A percentile compares a stretch with the other conserved stretches of the same genome.
Conservation (phyloP, 2,113 vertebrate species). For the Tragelaphus imberbis region DNA sequence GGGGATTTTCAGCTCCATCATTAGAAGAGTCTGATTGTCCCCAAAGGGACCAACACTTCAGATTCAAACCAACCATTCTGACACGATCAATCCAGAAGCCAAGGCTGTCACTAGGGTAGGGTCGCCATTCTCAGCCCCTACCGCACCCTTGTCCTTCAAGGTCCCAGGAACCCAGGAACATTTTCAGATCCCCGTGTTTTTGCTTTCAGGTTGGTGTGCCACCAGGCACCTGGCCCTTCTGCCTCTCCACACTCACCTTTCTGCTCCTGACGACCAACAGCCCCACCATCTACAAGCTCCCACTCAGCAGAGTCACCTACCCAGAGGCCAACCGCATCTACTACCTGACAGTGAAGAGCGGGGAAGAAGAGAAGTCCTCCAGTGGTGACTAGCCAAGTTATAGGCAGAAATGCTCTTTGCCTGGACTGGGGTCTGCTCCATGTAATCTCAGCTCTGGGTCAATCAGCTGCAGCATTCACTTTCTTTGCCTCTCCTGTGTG, state of each 20-base stretch:
- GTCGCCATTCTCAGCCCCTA: neutral
- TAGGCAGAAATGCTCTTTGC: neutral
- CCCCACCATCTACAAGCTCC: constrained; percentile 87
- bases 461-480: neutral
- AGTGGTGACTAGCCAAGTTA: constrained; percentile 59
- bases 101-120: neutral
- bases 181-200: neutral
- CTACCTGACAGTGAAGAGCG: constrained; percentile 70
- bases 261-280: constrained; percentile 88
- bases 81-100: neutral
- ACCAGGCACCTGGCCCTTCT: constrained; percentile 95
- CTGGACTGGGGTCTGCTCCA: neutral
- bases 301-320: constrained; percentile 90
- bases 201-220: constrained; percentile 85
- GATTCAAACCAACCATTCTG: neutral
- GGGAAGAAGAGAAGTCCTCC: neutral
- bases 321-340: constrained; percentile 92
- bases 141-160: neutral
- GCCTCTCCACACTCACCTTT: constrained; percentile 92
- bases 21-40: neutral
- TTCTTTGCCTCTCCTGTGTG: neutral
- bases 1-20: neutral
- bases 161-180: neutral
- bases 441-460: neutral
- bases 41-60: neutral